A percentile compares a stretch with the other conserved stretches of the same genome.
Conservation (phyloP, 2,888 invertebrate species). For the Chironomus riparius region DNA sequence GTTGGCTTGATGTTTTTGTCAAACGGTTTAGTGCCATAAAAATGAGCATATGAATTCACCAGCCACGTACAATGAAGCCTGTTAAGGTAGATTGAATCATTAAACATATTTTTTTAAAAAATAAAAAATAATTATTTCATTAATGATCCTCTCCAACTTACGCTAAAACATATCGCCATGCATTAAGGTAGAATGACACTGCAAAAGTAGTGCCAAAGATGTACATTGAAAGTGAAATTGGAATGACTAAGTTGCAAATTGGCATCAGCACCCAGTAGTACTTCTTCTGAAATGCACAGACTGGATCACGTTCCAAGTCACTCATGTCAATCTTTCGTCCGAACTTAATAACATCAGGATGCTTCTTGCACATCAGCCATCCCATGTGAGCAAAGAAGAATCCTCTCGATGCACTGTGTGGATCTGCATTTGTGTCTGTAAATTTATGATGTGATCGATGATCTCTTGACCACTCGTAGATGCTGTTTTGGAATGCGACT, state of each 20-base stretch:
- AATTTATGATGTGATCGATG: constrained; percentile 86
- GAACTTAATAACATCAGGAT: constrained; percentile 76
- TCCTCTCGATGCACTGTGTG: constrained; percentile 78
- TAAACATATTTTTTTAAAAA: not conserved
- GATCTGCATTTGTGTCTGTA: constrained; percentile 82
- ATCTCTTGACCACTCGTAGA: constrained; percentile 78
- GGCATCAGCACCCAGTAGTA: constrained; percentile 65
- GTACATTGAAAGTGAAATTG: constrained; percentile 58
- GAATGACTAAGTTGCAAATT: constrained; percentile 68
- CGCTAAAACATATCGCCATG: constrained; percentile 62
- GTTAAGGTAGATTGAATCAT: constrained; percentile 25
- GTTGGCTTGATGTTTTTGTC: constrained; percentile 68
- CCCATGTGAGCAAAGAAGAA: constrained; percentile 96
- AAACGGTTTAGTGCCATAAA: constrained; percentile 84
- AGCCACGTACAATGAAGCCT: constrained; percentile 79
- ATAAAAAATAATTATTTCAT: not conserved
- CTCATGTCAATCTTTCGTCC: constrained; percentile 77
- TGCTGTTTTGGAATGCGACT: constrained; percentile 80
- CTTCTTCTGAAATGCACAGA: constrained; percentile 76
- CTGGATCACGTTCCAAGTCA: constrained; percentile 75
- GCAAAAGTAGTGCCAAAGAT: not conserved
- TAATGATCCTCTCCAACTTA: constrained; percentile 25
- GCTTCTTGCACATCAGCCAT: constrained; percentile 82
- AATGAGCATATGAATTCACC: constrained; percentile 88
- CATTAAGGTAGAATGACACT: not conserved